phyloP scores from a whole-genome alignment of 1,140 invertebrate species.

The Muscidifurax raptorellus region DNA sequence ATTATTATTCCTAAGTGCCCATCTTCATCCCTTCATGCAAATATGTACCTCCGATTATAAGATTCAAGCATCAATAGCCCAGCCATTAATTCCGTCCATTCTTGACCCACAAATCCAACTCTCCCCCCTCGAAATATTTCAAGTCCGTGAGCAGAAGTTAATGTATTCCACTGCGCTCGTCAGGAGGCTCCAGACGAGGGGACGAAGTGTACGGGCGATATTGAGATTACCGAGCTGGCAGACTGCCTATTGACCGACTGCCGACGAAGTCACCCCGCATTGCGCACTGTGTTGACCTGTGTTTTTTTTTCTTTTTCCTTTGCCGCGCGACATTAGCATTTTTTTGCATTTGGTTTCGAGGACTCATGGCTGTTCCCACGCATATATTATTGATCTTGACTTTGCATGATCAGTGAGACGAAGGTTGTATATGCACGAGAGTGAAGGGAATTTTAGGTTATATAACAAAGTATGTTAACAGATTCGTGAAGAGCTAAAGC shows the following conservation, averaged over 20 bases:
- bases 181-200: not conserved
- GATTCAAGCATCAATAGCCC: too few species aligned
- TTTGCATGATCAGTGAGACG: not conserved
- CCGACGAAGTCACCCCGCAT: not conserved
- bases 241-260: conserved; percentile 30
- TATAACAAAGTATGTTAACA: too few species aligned
- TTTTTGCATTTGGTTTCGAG: conserved; percentile 6
- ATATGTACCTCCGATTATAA: too few species aligned
- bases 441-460: too few species aligned
- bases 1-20: too few species aligned
- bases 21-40: too few species aligned
- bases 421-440: too few species aligned
- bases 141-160: not conserved
- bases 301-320: not conserved
- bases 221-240: conserved; percentile 10
- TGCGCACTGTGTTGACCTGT: conserved; percentile 6
- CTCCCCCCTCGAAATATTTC: conserved; percentile 7
- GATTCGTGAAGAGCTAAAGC: too few species aligned
- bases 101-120: not conserved
- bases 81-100: not conserved
- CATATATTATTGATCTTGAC: not conserved
- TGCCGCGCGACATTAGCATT: conserved; percentile 3
- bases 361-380: not conserved
- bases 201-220: conserved; percentile 1
- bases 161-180: conserved; percentile 12